Conservation (phyloP, 64 coral and sea anemone species). For the Dendrophyllia cribrosa region DNA sequence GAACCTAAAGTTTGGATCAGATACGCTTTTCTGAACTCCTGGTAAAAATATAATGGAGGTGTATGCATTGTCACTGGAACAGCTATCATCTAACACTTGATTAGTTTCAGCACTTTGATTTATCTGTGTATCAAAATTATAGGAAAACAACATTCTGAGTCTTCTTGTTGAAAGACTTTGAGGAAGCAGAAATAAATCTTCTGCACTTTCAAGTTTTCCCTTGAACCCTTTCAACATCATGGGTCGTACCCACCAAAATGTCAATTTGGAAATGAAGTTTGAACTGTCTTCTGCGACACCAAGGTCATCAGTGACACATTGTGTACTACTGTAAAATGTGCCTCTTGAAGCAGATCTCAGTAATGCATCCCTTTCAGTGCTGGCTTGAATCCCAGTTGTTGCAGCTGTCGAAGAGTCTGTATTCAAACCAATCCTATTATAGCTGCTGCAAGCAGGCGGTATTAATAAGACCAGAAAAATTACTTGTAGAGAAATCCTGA, state of each 20-base stretch:
- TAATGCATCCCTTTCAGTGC: slow-evolving; percentile 51
- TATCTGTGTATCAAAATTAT: slow-evolving; percentile 2
- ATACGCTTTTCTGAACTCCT: slow-evolving; percentile 3
- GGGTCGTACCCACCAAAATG: slow-evolving; percentile 91
- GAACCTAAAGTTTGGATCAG: slow-evolving; percentile 16
- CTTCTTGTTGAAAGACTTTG: slow-evolving; percentile 63
- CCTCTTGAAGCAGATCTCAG: slow-evolving; percentile 61
- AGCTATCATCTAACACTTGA: neutral
- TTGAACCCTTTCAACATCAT: slow-evolving; percentile 87
- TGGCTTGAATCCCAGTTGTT: slow-evolving; percentile 72
- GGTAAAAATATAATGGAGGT: neutral
- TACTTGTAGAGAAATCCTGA: slow-evolving; percentile 61
- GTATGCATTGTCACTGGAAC: slow-evolving; percentile 19
- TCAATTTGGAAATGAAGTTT: slow-evolving; percentile 77
- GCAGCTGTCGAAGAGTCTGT: neutral
- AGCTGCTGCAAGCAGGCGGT: neutral
- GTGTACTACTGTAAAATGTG: slow-evolving; percentile 87
- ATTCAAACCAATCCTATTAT: neutral
- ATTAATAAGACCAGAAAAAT: slow-evolving; percentile 66
- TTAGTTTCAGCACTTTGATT: neutral
- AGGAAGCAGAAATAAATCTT: slow-evolving; percentile 88
- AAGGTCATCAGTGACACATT: slow-evolving; percentile 65
- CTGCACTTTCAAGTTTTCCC: slow-evolving; percentile 63
- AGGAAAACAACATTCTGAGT: neutral
- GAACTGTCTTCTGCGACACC: slow-evolving; percentile 83